A percentile compares a stretch with the other conserved stretches of the same genome.
phyloP scores from a whole-genome alignment of 1,140 invertebrate genomes.

The Drosophila baimaii region DNA sequence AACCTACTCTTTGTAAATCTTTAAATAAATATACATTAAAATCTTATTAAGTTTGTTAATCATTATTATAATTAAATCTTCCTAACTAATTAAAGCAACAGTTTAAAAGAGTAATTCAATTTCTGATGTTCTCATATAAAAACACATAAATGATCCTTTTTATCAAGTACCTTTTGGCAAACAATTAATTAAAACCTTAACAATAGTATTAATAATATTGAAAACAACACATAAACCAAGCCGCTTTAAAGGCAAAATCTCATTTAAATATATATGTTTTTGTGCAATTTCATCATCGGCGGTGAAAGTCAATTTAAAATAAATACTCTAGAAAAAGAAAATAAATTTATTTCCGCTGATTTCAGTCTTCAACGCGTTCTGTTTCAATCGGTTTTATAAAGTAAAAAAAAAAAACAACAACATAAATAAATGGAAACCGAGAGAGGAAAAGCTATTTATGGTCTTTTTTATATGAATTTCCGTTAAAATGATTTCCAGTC shows the following conservation, averaged over 20 bases:
- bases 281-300: not conserved
- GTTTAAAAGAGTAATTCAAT: not conserved
- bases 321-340: not conserved
- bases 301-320: slow-evolving; percentile 4
- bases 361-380: slow-evolving; percentile 21
- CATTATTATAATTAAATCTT: not conserved
- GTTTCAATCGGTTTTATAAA: not conserved
- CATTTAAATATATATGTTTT: not conserved
- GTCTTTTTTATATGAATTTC: slow-evolving; percentile 17
- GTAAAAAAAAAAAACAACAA: slow-evolving; percentile 16
- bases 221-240: too few relatives aligned
- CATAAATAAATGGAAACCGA: slow-evolving; percentile 20
- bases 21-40: not conserved
- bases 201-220: not conserved
- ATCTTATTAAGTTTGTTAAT: not conserved
- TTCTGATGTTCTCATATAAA: not conserved
- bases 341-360: slow-evolving; percentile 13
- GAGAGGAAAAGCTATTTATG: slow-evolving; percentile 27
- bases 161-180: not conserved
- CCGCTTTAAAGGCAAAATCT: not conserved
- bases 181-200: not conserved
- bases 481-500: slow-evolving; percentile 23
- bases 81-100: not conserved
- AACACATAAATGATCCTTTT: not conserved
- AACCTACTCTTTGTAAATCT: too few relatives aligned